Evolutionary conservation across 2,888 invertebrate genomes (phyloP).

Genomic region (Gasteruption jaculator): DNA sequence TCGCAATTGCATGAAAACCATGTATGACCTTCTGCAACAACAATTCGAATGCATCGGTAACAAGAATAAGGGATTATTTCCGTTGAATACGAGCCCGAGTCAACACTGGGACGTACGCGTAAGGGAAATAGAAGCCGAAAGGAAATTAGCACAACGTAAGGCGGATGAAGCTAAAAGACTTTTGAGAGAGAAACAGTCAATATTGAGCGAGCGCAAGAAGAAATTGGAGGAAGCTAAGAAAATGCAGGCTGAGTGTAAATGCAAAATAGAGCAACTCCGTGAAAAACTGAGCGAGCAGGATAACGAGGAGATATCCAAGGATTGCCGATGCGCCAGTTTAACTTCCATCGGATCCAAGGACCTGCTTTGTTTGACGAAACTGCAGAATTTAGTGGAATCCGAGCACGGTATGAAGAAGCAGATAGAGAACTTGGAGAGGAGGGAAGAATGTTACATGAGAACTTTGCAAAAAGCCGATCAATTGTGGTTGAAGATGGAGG

Average conservation of each 20-base stretch:
- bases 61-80: no score
- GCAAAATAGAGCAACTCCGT: conserved; percentile 28
- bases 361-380: conserved; percentile 51
- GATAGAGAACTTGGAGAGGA: conserved; percentile 61
- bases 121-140: conserved; percentile 36
- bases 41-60: no score
- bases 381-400: conserved; percentile 54
- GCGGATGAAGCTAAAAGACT: conserved; percentile 33
- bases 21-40: neutral
- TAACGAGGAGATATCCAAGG: neutral
- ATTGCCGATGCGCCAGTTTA: conserved; percentile 26
- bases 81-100: no score
- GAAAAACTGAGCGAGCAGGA: conserved; percentile 21
- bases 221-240: conserved; percentile 33
- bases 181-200: conserved; percentile 29
- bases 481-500: conserved; percentile 67
- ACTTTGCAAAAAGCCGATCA: conserved; percentile 70
- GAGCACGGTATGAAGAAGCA: conserved; percentile 61
- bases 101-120: conserved; percentile 39
- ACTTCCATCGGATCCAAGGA: conserved; percentile 40
- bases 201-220: conserved; percentile 26
- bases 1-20: conserved; percentile 28
- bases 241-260: conserved; percentile 28
- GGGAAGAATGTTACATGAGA: conserved; percentile 66
- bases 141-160: conserved; percentile 34